Evolutionary conservation across 2,888 invertebrate genomes (phyloP).

Genomic region (Sclerodermus sp.): DNA sequence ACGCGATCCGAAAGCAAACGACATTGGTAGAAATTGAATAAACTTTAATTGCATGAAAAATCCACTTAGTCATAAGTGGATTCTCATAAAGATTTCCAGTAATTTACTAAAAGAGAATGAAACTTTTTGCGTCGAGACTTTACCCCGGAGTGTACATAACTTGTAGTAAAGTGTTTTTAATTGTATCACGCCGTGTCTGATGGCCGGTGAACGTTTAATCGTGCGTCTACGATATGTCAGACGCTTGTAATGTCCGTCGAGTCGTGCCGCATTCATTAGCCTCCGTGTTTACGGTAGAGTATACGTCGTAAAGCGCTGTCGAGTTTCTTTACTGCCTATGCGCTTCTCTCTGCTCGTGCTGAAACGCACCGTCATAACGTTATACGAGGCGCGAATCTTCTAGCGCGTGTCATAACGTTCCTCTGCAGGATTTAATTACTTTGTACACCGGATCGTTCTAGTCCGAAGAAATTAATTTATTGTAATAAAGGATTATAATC

Average conservation of each 20-base stretch:
- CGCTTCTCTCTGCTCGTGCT: constrained; percentile 12
- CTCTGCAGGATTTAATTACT: constrained; percentile 27
- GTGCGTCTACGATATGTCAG: not conserved
- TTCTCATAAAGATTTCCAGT: too few relatives aligned
- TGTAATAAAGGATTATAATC: constrained; percentile 9
- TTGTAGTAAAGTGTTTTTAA: too few relatives aligned
- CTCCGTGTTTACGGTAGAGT: constrained; percentile 23
- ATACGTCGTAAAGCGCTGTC: constrained; percentile 28
- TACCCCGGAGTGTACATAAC: too few relatives aligned
- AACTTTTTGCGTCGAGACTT: too few relatives aligned
- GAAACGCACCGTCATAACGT: constrained; percentile 18
- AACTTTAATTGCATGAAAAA: too few relatives aligned
- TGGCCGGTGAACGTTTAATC: not conserved
- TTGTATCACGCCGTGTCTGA: too few relatives aligned
- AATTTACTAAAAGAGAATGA: too few relatives aligned
- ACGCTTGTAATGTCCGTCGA: constrained; percentile 12
- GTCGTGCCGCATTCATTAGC: constrained; percentile 31
- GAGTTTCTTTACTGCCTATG: constrained; percentile 29
- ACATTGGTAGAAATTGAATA: too few relatives aligned
- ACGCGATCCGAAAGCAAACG: too few relatives aligned
- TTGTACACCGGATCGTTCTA: constrained; percentile 11
- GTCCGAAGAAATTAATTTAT: constrained; percentile 24
- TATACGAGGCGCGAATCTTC: constrained; percentile 12
- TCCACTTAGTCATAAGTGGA: too few relatives aligned
- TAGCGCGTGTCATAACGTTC: constrained; percentile 20